Base-by-base conservation (phyloP, 2,888 invertebrate species). In the Glomeris marginata region DNA sequence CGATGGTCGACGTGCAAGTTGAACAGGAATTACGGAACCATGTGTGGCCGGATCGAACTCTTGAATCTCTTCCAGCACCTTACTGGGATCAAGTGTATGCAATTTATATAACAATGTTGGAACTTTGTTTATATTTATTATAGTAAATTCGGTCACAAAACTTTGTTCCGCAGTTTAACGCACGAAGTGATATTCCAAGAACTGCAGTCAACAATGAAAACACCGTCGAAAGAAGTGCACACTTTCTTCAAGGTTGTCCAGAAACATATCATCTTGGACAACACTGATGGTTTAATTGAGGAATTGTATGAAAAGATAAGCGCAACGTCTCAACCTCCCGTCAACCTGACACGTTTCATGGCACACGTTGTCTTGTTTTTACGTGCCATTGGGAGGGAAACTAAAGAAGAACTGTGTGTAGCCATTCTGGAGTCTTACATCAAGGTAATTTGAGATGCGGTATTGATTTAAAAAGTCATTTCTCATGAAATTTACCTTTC, bases 311-410 rank as follows among this genome's bases (percentile, higher is more conserved):
- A 67, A 69, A 11, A 82, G 82, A 79, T 63, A 81, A 38, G 55
- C 47, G 35, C 18, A 2, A 15, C 21, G 18, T 13, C 15, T 11
- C 13, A 22, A 13, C 13, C 10, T 15, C n/a, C 22, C 8, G n/a
- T 20, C n/a, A 60, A 74, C 58, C 77, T 84, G 57, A 64, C 86
- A 33, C 71, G 94, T 57, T 90, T 91, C 60, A 71, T 86, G 57
- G 80, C 88, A 4, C 92, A 94, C 67, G 71, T 94, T 46, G 76
- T 87, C 13, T 70, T 94, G 3, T 80, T 92, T 58, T 74, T 92
- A 54, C 75, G 85, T 41, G 77, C 81, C 58, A 78, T 88, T 62
- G 86, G 86, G 1, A 78, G 59, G n/a, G 55, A 57, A 43, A 54
- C 59, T 18, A 62, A 64, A 58, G 66, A 68, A 56, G 78, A 81